A percentile compares a stretch with the other conserved stretches of the same genome.
Conservation (phyloP, 2,888 invertebrate genomes). For the Oligia latruncula region DNA sequence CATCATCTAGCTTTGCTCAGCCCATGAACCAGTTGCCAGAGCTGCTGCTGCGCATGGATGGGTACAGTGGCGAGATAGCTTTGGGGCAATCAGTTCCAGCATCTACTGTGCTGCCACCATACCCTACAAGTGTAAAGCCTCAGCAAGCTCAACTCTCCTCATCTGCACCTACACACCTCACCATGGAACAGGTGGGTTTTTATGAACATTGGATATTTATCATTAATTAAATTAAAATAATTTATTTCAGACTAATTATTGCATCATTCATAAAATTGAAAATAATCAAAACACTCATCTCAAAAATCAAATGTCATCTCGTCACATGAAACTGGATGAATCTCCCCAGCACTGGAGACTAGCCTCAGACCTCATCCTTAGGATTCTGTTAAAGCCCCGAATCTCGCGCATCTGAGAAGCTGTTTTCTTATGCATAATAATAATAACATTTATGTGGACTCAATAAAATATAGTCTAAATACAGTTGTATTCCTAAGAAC, state of each 20-base stretch:
- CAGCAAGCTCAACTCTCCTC: conserved; percentile 93
- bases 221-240: neutral
- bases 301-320: neutral
- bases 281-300: neutral
- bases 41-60: conserved; percentile 92
- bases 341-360: too few species aligned
- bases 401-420: too few species aligned
- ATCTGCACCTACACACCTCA: conserved; percentile 96
- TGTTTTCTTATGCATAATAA: too few species aligned
- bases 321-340: neutral
- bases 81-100: conserved; percentile 92
- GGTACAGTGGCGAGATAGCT: conserved; percentile 88
- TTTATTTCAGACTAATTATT: neutral
- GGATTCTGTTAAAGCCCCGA: too few species aligned
- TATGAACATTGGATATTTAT: neutral
- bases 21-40: conserved; percentile 90
- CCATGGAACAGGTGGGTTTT: conserved; percentile 91
- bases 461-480: too few species aligned
- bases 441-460: too few species aligned
- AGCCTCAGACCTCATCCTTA: too few species aligned
- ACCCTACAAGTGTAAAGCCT: conserved; percentile 81
- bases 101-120: conserved; percentile 88
- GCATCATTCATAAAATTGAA: neutral
- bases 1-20: conserved; percentile 86
- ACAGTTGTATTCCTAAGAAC: too few species aligned